Percentiles rank a stretch among this genome's conserved stretches.
phyloP scores from a whole-genome alignment of 2,113 vertebrate species.

The Neopipo cinnamomea region DNA sequence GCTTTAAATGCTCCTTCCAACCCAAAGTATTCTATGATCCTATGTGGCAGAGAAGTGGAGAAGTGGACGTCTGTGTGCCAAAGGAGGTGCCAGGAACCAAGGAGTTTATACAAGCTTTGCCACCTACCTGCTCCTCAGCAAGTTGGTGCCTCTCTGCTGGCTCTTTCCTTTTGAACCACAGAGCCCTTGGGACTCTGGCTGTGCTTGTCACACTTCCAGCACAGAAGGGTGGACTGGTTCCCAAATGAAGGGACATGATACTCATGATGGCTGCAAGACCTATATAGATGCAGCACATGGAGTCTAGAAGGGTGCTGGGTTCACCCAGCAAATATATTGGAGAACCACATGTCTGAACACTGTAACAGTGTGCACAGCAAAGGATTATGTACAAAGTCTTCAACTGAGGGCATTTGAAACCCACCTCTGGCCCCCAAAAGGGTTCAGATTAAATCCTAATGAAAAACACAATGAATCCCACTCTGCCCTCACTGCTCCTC shows the following conservation, averaged over 20 bases:
- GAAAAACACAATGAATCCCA: rapidly evolving
- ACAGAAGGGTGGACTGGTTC: neutral
- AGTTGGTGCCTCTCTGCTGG: rapidly evolving
- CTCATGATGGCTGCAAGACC: neutral
- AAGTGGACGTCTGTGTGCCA: neutral
- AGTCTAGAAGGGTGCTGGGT: neutral
- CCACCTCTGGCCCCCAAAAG: neutral
- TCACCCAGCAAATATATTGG: neutral
- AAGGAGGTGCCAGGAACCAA: neutral
- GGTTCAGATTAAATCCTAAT: neutral
- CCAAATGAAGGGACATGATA: neutral
- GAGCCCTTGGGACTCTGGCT: neutral
- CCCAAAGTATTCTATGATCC: neutral
- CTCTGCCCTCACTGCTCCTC: neutral
- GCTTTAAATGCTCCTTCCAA: neutral
- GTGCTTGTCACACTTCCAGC: neutral
- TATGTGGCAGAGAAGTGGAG: neutral
- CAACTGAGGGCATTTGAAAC: neutral
- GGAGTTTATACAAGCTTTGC: neutral
- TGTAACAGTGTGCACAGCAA: no score
- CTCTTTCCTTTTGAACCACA: neutral
- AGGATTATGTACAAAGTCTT: neutral
- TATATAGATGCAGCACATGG: neutral
- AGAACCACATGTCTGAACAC: neutral
- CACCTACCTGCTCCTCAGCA: neutral